Evolutionary conservation across 53 echinoderm and acorn worm genomes (phyloP), one percentile per base, ranked within the genome.

Genomic region (Glandiceps talaboti): DNA sequence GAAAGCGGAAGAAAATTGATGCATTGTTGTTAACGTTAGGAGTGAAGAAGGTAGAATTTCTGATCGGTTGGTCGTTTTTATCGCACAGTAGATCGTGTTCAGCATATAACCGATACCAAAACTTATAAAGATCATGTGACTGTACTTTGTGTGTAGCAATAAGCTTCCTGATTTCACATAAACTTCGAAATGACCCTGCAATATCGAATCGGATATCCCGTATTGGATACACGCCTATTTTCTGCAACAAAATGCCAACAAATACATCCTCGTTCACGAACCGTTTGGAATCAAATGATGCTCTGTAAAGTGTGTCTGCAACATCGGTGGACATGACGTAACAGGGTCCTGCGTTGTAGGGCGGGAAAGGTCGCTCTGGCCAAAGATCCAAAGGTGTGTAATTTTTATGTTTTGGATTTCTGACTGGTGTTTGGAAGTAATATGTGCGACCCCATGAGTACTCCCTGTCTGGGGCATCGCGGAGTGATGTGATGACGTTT

Each of bases 291-390:
- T 79, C 74, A 28, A 12, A 1, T 25, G 84, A 74, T 30, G 73
- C 10, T 0, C 73, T 31, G 31, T 92, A 90, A 25, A 85, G 27
- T 26, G 81, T 92, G 32, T 90, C 82, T 1, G 90, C 92, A 31
- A 92, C 64, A 73, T 92, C 90, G 26, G 80, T 83, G 10, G 92
- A 92, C 84, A 92, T 87, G 29, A 92, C 80, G 73, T 92, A 92
- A 20, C 90, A 89, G 33, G 90, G 74, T 12, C 90, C 92, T 10
- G 90, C 83, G 72, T 87, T 87, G 31, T 92, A 92, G 1, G 87
- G 83, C 0, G 92, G 92, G 78, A 90, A 92, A 25, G 73, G 78
- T 0, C 82, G 74, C 14, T 83, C 77, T 0, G 76, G 26, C 74
- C 81, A 86, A 27, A 92, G 33, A 29, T 81, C 80, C 20, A 80